These are phyloP conservation scores for Actinemys pallida DNA, from an alignment of 2,113 vertebrate genomes.

Conservation along the genomic window DNA sequence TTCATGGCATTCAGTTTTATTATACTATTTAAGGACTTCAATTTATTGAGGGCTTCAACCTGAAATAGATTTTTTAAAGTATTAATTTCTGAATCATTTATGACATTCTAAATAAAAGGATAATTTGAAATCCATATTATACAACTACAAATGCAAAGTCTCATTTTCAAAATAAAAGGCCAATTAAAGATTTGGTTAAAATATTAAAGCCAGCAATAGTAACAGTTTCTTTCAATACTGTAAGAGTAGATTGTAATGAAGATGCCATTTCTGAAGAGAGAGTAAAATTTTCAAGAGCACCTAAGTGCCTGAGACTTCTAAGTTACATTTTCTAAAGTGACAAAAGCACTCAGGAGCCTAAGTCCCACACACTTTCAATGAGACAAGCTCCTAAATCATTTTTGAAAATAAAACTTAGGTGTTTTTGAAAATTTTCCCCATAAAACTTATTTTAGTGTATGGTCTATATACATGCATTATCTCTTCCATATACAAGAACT, in stretches of 20 bases:
- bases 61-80: conserved; percentile 72
- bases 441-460: background rate
- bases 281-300: background rate
- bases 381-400: background rate
- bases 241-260: background rate
- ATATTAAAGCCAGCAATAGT: background rate
- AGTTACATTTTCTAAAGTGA: background rate
- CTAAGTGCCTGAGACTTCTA: background rate
- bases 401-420: background rate
- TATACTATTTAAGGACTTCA: conserved; percentile 95
- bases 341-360: background rate
- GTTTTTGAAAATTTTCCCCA: background rate
- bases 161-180: background rate
- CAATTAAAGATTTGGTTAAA: background rate
- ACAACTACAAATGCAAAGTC: background rate
- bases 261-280: background rate
- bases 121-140: background rate
- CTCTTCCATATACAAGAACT: background rate
- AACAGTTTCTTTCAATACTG: background rate
- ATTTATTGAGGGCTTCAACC: conserved; percentile 97
- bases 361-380: background rate
- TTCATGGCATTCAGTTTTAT: conserved; percentile 96
- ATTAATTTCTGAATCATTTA: background rate
- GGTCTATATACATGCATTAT: background rate
- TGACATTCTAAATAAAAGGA: background rate